Evolutionary conservation across 2,888 invertebrate species (phyloP), one percentile per base, ranked within the genome.

Genomic region (Heteromurus nitidus): DNA sequence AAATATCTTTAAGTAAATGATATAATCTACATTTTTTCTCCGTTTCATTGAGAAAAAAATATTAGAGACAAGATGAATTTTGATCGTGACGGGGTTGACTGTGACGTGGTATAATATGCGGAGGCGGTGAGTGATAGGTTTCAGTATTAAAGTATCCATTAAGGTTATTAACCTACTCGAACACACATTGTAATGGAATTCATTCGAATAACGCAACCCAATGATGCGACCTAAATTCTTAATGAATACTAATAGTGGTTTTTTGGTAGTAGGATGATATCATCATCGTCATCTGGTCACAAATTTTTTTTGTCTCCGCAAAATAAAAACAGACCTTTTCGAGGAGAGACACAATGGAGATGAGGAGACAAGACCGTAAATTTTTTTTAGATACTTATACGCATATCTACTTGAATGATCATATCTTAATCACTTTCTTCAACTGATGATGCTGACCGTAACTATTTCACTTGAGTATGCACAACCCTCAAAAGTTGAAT

Each of bases 221-320:
- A 20, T 55, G 11, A 55, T 36, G 62, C 62, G 65, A 74, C 74
- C 74, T 30, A 74, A 30, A 74, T 74, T 65, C 28, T 9, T 53
- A 42, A 73, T 50, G 62, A 73, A 62, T 58, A 58, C 26, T 73
- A 60, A 73, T 60, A 73, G 22, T 30, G 5, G 72, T 60, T 30
- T 30, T 24, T 42, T 28, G 24, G 26, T 62, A 44, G 47, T 47
- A n/a, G 47, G 47, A 47, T 47, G 60, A 60, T 58, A 28, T 65
- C 62, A 50, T 73, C 64, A 58, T 47, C 44, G 24, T 74, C 64
- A 64, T 64, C 42, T 74, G 64, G 50, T 31, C 47, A 62, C 53
- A 64, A 64, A 74, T 74, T n/a, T n/a, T n/a, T n/a, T n/a, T n/a
- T 31, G 73, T 74, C 73, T 53, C 73, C 73, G n/a, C n/a, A 64